These are phyloP conservation scores for Spilarctia lutea DNA, from an alignment of 2,888 invertebrate species.

Conservation along the genomic window DNA sequence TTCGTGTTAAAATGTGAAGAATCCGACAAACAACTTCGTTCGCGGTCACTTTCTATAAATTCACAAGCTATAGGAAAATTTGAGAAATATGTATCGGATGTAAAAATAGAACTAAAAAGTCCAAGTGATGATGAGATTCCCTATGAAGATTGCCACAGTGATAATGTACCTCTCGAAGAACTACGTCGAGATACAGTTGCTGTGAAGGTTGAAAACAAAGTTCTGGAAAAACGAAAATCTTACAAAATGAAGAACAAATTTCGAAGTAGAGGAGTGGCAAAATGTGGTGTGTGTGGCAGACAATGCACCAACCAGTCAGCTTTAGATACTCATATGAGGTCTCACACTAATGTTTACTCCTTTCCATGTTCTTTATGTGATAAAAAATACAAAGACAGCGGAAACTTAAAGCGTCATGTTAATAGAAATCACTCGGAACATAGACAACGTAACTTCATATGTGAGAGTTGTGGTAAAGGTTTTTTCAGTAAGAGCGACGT, in stretches of 20 bases:
- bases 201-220: neutral
- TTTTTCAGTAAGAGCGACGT: conserved; percentile 72
- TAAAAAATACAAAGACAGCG: conserved; percentile 69
- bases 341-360: conserved; percentile 68
- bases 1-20: conserved; percentile 71
- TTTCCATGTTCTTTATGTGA: conserved; percentile 67
- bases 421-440: conserved; percentile 62
- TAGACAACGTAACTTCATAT: conserved; percentile 67
- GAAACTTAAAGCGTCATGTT: conserved; percentile 68
- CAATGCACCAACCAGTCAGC: conserved; percentile 64
- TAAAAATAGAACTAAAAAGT: conserved; percentile 59
- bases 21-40: conserved; percentile 64
- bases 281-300: conserved; percentile 65
- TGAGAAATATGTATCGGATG: conserved; percentile 44
- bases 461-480: conserved; percentile 77
- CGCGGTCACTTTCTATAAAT: conserved; percentile 22
- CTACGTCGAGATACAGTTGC: conserved; percentile 12
- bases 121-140: conserved; percentile 43
- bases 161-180: conserved; percentile 38
- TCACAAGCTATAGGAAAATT: neutral
- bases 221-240: conserved; percentile 33
- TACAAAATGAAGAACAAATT: conserved; percentile 50
- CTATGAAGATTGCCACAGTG: conserved; percentile 37
- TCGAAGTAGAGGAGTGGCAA: conserved; percentile 35
- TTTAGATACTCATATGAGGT: conserved; percentile 66